phyloP scores from a whole-genome alignment of 2,113 vertebrate genomes.

The Tor tambroides region DNA sequence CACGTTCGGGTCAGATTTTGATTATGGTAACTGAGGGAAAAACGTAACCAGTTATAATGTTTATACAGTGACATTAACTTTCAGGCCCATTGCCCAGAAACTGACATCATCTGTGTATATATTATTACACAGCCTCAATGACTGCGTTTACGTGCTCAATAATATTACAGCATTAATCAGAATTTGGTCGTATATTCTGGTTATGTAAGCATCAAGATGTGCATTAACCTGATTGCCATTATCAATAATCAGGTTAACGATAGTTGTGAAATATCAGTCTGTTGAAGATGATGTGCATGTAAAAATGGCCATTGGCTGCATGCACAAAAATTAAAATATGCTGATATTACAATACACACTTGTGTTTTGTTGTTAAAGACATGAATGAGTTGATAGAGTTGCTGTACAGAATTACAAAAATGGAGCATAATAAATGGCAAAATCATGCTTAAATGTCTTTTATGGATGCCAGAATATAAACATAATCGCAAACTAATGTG shows the following conservation, averaged over 20 bases:
- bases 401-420: neutral
- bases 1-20: neutral
- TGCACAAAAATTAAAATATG: neutral
- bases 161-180: neutral
- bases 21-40: conserved; percentile 8
- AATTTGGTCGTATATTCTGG: neutral
- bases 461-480: neutral
- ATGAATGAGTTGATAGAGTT: neutral
- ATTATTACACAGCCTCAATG: conserved; percentile 23
- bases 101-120: conserved; percentile 55
- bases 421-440: neutral
- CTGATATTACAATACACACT: neutral
- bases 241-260: neutral
- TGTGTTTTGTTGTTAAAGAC: neutral
- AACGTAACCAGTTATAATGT: conserved; percentile 35
- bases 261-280: neutral
- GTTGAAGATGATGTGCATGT: neutral
- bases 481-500: neutral
- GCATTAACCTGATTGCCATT: neutral
- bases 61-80: conserved; percentile 51
- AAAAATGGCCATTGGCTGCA: neutral
- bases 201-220: neutral
- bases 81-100: conserved; percentile 49
- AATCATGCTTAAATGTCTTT: too few relatives aligned
- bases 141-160: neutral